Evolutionary conservation across 2,888 invertebrate genomes (phyloP), one percentile per base, ranked within the genome.

Genomic region (Aphidius colemani): DNA sequence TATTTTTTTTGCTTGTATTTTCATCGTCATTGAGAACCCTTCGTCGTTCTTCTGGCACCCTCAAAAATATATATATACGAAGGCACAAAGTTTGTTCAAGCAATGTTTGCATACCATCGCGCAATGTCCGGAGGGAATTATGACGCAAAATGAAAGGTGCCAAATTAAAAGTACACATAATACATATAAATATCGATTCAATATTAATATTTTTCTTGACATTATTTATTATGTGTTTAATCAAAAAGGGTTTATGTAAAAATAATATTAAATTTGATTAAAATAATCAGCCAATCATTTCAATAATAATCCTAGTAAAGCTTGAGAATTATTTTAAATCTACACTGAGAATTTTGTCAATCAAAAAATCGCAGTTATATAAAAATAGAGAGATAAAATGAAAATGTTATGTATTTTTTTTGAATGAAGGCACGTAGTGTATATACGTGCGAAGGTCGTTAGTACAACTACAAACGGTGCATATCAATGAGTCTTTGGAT

Each of bases 401-500:
- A 49, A 65, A 59, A 53, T 13, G 53, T 53, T n/a, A 59, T n/a
- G 40, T n/a, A 46, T n/a, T n/a, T 7, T 18, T 9, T 8, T 44
- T 13, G 51, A 41, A 66, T 61, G 67, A 57, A 64, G 62, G 64
- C 43, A 63, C 61, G 64, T 39, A 41, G 65, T 63, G 65, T 55
- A 65, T 44, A 63, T 59, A 71, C 69, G 71, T 71, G 74, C 72
- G 70, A 71, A 76, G 74, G 74, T 78, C 78, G 78, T 78, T 78
- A 78, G 78, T 68, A 65, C 66, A 68, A 71, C 72, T 72, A 73
- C 78, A 74, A 74, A 76, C 79, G 78, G 80, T 81, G 81, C 82
- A 82, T 82, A 80, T 77, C 79, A 81, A 81, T 82, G 81, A 80
- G 76, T 73, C 69, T 70, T 43, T 45, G 45, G 59, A 45, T 59